phyloP scores from a whole-genome alignment of 2,888 invertebrate species.

The Chirona hameri region DNA sequence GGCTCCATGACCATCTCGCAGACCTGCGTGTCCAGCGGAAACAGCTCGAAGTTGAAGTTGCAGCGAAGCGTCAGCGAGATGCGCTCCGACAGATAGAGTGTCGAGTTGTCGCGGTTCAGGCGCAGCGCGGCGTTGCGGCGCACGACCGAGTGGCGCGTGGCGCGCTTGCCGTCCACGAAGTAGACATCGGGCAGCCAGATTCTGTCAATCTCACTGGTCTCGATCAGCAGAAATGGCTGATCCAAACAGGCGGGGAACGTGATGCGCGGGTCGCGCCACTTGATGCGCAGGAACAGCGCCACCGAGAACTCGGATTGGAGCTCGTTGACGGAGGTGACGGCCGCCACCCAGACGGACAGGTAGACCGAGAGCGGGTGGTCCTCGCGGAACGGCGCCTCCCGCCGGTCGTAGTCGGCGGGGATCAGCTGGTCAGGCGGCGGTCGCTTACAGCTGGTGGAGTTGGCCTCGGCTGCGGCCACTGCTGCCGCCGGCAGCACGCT shows the following conservation, averaged over 20 bases:
- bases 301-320: not conserved
- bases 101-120: not conserved
- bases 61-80: not conserved
- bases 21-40: not conserved
- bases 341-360: not conserved
- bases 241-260: not conserved
- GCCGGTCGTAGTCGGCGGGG: slow-evolving; percentile 6
- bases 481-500: not conserved
- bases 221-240: not conserved
- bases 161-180: not conserved
- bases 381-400: not conserved
- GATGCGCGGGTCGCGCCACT: slow-evolving; percentile 1
- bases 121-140: not conserved
- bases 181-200: slow-evolving; percentile 7
- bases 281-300: not conserved
- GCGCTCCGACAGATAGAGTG: not conserved
- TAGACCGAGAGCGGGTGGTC: not conserved
- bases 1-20: not conserved
- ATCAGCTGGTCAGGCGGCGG: not conserved
- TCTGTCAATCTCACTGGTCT: not conserved
- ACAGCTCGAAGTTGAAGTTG: slow-evolving; percentile 5
- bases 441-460: not conserved
- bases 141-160: not conserved
- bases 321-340: slow-evolving; percentile 4
- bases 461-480: not conserved